phyloP scores from a whole-genome alignment of 2,797 vertebrate genomes.

The Graptemys geographica region DNA sequence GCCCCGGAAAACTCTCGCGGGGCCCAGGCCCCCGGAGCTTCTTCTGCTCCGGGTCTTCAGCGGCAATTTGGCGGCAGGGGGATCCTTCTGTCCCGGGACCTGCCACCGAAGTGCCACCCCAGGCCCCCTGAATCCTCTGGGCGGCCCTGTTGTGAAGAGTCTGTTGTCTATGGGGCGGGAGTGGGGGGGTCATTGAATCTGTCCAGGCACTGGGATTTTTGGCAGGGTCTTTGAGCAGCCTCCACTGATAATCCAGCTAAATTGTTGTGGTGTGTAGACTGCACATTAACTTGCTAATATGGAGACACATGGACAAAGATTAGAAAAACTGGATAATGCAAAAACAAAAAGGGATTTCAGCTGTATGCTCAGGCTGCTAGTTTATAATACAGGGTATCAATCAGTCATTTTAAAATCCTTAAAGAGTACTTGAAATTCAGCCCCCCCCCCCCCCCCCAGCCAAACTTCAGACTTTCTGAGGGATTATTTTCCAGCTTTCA shows the following conservation, averaged over 20 bases:
- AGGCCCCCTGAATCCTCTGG: no score
- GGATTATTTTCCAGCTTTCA: background rate
- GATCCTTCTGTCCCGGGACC: no score
- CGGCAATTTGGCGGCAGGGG: no score
- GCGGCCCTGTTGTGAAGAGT: background rate
- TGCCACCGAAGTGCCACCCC: no score
- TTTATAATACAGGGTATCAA: background rate
- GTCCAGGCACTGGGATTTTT: background rate
- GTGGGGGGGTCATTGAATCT: background rate
- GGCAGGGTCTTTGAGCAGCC: background rate
- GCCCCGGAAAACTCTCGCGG: no score
- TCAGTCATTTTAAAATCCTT: background rate
- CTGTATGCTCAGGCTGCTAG: background rate
- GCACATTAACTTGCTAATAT: background rate
- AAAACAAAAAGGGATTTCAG: background rate
- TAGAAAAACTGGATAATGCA: background rate
- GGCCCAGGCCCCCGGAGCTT: no score
- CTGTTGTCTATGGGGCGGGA: background rate
- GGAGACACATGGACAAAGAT: background rate
- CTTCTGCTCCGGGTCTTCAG: no score
- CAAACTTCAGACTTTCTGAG: background rate
- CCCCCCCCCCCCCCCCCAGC: background rate
- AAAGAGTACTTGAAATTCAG: background rate
- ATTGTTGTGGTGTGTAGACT: background rate
- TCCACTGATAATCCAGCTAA: background rate